These are phyloP conservation scores for Celastrina argiolus DNA, from an alignment of 2,888 invertebrate genomes.

Conservation along the genomic window DNA sequence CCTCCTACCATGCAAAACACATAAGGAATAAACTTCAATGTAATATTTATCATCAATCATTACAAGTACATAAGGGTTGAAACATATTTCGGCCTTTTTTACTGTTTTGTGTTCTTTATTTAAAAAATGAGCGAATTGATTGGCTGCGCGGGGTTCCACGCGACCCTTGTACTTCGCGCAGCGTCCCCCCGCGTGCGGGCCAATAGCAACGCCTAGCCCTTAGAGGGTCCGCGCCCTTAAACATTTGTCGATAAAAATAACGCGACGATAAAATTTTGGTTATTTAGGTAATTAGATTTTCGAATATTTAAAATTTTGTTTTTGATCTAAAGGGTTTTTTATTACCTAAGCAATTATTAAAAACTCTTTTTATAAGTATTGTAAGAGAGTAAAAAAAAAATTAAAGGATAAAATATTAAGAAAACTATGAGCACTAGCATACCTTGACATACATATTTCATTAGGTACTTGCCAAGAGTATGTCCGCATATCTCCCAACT, in stretches of 20 bases:
- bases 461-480: no score
- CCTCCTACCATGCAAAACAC: background rate
- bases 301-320: background rate
- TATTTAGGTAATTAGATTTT: slow-evolving; percentile 7
- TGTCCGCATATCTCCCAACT: no score
- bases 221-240: slow-evolving; percentile 67
- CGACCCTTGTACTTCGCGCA: slow-evolving; percentile 44
- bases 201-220: slow-evolving; percentile 50
- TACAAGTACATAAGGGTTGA: slow-evolving; percentile 53
- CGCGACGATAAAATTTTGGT: slow-evolving; percentile 24
- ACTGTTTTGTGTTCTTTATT: slow-evolving; percentile 68
- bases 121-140: slow-evolving; percentile 75
- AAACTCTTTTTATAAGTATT: no score
- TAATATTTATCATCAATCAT: slow-evolving; percentile 28
- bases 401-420: no score
- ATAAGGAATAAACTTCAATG: background rate
- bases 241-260: slow-evolving; percentile 31
- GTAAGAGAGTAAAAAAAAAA: no score
- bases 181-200: slow-evolving; percentile 45
- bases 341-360: no score
- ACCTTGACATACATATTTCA: no score
- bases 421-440: no score
- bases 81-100: slow-evolving; percentile 58
- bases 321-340: background rate
- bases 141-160: slow-evolving; percentile 61